Evolutionary conservation across 2,113 vertebrate species (phyloP).

Genomic region (Semnornis frantzii): DNA sequence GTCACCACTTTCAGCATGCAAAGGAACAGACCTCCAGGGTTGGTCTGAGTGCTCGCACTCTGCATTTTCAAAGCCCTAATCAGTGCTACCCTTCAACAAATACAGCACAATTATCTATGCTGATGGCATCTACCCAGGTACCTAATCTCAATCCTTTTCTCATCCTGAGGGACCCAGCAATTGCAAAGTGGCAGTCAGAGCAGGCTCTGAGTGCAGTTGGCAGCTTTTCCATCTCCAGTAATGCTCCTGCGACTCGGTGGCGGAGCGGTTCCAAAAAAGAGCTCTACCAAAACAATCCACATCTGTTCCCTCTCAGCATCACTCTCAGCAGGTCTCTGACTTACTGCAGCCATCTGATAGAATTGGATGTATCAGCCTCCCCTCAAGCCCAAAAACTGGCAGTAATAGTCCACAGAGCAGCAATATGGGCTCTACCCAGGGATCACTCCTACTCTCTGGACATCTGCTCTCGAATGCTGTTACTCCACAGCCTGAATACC

Average conservation of each 20-base stretch:
- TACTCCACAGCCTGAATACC: slow-evolving; percentile 1
- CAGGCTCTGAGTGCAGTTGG: neutral
- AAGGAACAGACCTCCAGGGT: neutral
- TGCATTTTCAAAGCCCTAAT: neutral
- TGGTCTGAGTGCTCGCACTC: rapidly evolving
- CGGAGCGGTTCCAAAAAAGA: slow-evolving; percentile 15
- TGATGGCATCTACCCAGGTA: neutral
- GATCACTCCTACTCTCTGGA: neutral
- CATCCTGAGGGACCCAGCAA: neutral
- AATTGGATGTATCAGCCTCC: slow-evolving; percentile 3
- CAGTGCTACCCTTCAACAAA: neutral
- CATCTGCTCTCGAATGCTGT: slow-evolving; percentile 31
- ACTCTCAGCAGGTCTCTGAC: slow-evolving; percentile 25
- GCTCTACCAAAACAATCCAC: slow-evolving; percentile 47
- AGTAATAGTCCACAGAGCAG: neutral
- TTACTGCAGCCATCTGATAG: slow-evolving; percentile 11
- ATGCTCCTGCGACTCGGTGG: neutral
- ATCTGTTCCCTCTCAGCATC: slow-evolving; percentile 57
- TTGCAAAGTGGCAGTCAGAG: neutral
- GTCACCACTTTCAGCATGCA: neutral
- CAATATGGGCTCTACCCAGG: neutral
- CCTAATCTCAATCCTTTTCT: neutral
- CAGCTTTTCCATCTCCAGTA: slow-evolving; percentile 43
- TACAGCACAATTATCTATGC: neutral
- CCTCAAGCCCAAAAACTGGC: neutral